Conservation (phyloP, 2,888 invertebrate genomes). For the Xestia c-nigrum region DNA sequence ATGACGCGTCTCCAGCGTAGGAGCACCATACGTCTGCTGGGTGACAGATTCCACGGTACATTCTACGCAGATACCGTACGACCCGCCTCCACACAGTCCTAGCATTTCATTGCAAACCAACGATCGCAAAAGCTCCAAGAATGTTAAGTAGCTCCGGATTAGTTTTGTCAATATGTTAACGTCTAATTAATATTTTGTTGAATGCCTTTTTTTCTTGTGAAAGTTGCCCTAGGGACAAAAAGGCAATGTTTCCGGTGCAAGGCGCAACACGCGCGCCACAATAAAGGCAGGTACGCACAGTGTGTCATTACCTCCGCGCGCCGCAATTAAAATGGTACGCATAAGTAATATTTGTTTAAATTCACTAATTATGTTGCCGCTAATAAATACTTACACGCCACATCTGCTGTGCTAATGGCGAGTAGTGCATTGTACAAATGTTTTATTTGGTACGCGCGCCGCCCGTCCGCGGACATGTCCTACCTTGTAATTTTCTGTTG, state of each 20-base stretch:
- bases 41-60: slow-evolving; percentile 72
- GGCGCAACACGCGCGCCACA: slow-evolving; percentile 63
- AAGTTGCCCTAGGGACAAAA: slow-evolving; percentile 59
- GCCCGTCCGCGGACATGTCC: slow-evolving; percentile 63
- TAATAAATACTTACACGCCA: slow-evolving; percentile 88
- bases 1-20: slow-evolving; percentile 64
- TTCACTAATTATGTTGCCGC: slow-evolving; percentile 87
- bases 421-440: slow-evolving; percentile 80
- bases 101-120: slow-evolving; percentile 68
- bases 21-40: slow-evolving; percentile 59
- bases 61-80: slow-evolving; percentile 64
- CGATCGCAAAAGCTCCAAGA: slow-evolving; percentile 51
- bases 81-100: slow-evolving; percentile 67
- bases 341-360: slow-evolving; percentile 89
- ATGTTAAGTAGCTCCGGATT: slow-evolving; percentile 65
- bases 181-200: slow-evolving; percentile 55
- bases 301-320: slow-evolving; percentile 79
- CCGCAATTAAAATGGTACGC: slow-evolving; percentile 87
- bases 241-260: slow-evolving; percentile 71
- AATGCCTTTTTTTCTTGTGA: slow-evolving; percentile 45
- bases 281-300: slow-evolving; percentile 69
- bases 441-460: slow-evolving; percentile 82
- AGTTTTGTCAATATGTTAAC: slow-evolving; percentile 64
- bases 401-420: slow-evolving; percentile 86
- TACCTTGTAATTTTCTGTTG: slow-evolving; percentile 83